Conservation (phyloP, 2,888 invertebrate species). For the Apantesis nais region DNA sequence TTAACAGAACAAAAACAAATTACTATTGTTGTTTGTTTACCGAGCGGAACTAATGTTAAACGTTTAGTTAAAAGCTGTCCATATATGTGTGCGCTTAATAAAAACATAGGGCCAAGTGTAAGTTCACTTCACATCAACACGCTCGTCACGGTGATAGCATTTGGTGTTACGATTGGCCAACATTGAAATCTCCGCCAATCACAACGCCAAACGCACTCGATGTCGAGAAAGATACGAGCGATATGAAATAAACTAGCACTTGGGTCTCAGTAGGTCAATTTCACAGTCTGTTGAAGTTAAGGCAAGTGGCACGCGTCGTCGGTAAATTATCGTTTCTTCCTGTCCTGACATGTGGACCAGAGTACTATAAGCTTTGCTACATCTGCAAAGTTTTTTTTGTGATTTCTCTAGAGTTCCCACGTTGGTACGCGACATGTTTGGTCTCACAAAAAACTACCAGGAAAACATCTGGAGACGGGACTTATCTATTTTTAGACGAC, state of each 20-base stretch:
- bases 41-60: constrained; percentile 42
- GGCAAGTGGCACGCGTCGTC: constrained; percentile 77
- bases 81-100: constrained; percentile 32
- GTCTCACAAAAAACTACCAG: constrained; percentile 63
- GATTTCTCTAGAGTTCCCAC: constrained; percentile 68
- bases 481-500: constrained; percentile 69
- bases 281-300: constrained; percentile 67
- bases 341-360: constrained; percentile 73
- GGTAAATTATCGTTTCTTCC: constrained; percentile 66
- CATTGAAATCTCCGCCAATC: too few relatives aligned
- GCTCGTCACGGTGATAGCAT: too few relatives aligned
- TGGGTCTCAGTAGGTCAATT: constrained; percentile 69
- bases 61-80: constrained; percentile 25
- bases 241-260: too few relatives aligned
- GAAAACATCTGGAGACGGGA: constrained; percentile 76
- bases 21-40: constrained; percentile 9
- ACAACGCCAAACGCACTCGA: too few relatives aligned
- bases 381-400: constrained; percentile 68
- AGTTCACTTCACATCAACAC: too few relatives aligned
- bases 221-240: too few relatives aligned
- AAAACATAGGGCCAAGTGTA: too few relatives aligned
- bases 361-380: constrained; percentile 62
- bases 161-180: too few relatives aligned
- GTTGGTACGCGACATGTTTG: constrained; percentile 73
- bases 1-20: neutral